A percentile compares a stretch with the other conserved stretches of the same genome.
phyloP scores from a whole-genome alignment of 2,797 vertebrate genomes.

The Mormyrus proboscirostris region DNA sequence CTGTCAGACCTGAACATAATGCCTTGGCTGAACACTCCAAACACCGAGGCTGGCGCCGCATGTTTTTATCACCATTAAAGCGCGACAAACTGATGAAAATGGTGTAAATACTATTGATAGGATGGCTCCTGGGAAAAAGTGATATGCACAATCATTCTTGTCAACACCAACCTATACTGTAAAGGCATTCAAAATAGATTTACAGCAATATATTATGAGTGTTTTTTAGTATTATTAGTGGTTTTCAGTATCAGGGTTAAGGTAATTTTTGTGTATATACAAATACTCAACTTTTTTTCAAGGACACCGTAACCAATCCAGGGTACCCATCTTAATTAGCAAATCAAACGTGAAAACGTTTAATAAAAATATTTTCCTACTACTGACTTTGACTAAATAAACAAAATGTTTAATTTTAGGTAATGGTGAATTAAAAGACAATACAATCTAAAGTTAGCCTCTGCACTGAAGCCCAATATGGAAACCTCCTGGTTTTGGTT shows the following conservation, averaged over 20 bases:
- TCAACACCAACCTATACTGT: neutral
- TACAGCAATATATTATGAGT: neutral
- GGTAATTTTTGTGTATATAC: neutral
- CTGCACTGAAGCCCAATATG: neutral
- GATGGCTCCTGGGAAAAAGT: neutral
- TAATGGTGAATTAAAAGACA: neutral
- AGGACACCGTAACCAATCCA: neutral
- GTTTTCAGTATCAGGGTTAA: neutral
- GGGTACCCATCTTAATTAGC: neutral
- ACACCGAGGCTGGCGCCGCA: neutral
- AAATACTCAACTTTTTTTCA: neutral
- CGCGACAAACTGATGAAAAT: neutral
- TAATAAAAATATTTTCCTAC: neutral
- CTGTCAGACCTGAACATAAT: neutral
- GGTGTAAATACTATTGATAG: neutral
- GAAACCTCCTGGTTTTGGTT: neutral
- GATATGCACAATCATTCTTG: neutral
- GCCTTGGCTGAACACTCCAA: neutral
- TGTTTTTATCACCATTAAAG: neutral
- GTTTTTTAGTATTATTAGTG: neutral
- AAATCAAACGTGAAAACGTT: neutral
- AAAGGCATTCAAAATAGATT: neutral
- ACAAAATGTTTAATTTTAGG: slow-evolving; percentile 16
- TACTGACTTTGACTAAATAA: neutral
- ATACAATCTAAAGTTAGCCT: neutral